These are phyloP conservation scores for Lordiphosa collinella DNA, from an alignment of 1,140 invertebrate genomes.

Conservation along the genomic window DNA sequence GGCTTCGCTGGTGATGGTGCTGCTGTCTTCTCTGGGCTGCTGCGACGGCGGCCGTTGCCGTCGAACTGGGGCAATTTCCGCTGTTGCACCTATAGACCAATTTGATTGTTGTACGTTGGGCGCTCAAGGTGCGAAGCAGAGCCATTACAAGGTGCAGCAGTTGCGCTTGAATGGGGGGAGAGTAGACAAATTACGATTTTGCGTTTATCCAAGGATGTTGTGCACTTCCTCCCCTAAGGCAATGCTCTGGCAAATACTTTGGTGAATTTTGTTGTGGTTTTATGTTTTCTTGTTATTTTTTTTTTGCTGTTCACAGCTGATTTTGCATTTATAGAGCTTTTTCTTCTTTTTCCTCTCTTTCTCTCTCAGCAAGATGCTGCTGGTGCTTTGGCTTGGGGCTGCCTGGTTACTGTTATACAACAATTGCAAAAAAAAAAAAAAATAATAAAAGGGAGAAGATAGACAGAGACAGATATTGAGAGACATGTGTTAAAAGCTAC, in stretches of 20 bases:
- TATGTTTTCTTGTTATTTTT: constrained; percentile 8
- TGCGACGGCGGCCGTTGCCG: constrained; percentile 17
- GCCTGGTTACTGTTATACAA: constrained; percentile 58
- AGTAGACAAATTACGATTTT: neutral
- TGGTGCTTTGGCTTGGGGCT: constrained; percentile 2
- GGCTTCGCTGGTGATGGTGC: neutral
- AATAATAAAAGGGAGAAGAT: constrained; percentile 13
- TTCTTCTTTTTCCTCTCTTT: constrained; percentile 15
- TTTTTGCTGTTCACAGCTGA: constrained; percentile 8
- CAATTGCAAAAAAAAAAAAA: constrained; percentile 38
- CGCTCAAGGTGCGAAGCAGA: constrained; percentile 75
- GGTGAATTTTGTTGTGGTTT: neutral
- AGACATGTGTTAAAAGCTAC: constrained; percentile 31
- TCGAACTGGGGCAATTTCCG: constrained; percentile 23
- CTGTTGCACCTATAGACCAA: constrained; percentile 59
- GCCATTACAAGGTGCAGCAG: constrained; percentile 66
- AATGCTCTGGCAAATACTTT: neutral
- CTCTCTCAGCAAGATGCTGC: constrained; percentile 21
- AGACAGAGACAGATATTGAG: constrained; percentile 1
- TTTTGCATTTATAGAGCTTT: constrained; percentile 35
- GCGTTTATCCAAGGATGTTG: too few relatives aligned
- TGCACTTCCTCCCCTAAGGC: too few relatives aligned
- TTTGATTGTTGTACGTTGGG: constrained; percentile 66
- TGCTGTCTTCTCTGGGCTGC: constrained; percentile 15
- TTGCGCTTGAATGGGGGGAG: neutral